Percentiles rank a stretch among this genome's conserved stretches.
Conservation (phyloP, 2,888 invertebrate species). For the Cheilosia urbana region DNA sequence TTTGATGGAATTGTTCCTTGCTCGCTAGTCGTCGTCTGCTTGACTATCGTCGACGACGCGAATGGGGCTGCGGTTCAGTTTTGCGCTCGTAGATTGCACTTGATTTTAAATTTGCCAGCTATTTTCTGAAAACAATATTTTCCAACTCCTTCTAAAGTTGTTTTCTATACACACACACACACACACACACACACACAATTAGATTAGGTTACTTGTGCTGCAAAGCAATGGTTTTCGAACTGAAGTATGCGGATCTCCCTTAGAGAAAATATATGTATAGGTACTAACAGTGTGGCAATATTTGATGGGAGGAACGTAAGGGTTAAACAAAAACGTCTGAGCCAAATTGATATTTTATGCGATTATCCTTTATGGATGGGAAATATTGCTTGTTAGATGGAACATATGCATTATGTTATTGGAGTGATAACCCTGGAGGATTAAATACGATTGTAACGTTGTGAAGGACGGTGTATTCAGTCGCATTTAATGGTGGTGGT, state of each 20-base stretch:
- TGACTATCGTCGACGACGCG: slow-evolving; percentile 16
- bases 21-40: neutral
- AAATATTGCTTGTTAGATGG: slow-evolving; percentile 59
- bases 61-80: slow-evolving; percentile 43
- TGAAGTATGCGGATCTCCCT: slow-evolving; percentile 12
- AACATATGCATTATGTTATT: slow-evolving; percentile 37
- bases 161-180: slow-evolving; percentile 34
- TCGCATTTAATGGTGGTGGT: neutral
- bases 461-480: neutral
- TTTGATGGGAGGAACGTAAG: slow-evolving; percentile 23
- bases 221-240: neutral
- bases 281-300: slow-evolving; percentile 9
- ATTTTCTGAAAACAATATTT: slow-evolving; percentile 49
- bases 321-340: slow-evolving; percentile 37
- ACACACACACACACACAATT: slow-evolving; percentile 4
- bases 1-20: slow-evolving; percentile 17
- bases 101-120: slow-evolving; percentile 58
- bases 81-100: slow-evolving; percentile 64
- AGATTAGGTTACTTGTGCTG: slow-evolving; percentile 33
- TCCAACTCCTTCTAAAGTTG: slow-evolving; percentile 39
- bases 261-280: neutral
- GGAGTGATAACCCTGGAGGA: neutral
- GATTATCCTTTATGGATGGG: slow-evolving; percentile 62
- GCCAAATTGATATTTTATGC: slow-evolving; percentile 71
- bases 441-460: neutral